Evolutionary conservation across 2,888 invertebrate species (phyloP), one percentile per base, ranked within the genome.

Genomic region (Thumatha senex): DNA sequence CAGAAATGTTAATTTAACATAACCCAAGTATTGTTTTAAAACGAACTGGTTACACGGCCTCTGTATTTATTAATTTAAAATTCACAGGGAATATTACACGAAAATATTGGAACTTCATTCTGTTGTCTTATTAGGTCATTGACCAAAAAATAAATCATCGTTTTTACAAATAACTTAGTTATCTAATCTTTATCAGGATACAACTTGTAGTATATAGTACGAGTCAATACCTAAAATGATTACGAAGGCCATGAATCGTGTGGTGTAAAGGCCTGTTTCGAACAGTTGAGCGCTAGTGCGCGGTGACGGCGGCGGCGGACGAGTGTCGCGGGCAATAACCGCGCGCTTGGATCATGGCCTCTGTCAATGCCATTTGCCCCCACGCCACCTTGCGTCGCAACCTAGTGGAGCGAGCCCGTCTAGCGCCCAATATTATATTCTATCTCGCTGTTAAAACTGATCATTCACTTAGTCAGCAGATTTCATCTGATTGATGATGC

Each of bases 291-390:
- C 14, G 12, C 29, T 12, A 36, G 42, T 64, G 42, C 54, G 54
- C 51, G 50, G 51, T 63, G 61, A 57, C 72, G 59, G 73, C 65
- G 65, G 60, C 54, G 51, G 61, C 70, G 61, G 64, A 65, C 72
- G 69, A 70, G 67, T 40, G 50, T 58, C 49, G 79, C 84, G 87
- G 86, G 84, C 88, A 87, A 84, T 88, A 87, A 86, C 88, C 88
- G 86, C 84, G 71, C 79, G 62, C 68, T 49, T 58, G 77, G 82
- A 80, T 84, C 85, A 83, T 79, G 89, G 88, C 88, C 89, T 86
- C 86, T 82, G 82, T 84, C 88, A 86, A 86, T 88, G 87, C 84
- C 88, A 85, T 76, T 57, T 69, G 71, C 74, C 70, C 67, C 64
- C 60, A 59, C 58, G 69, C 58, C 62, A 56, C 54, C 55, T 2